Evolutionary conservation across 2,113 vertebrate species (phyloP), one percentile per base, ranked within the genome.

Genomic region (Sialia sialis): DNA sequence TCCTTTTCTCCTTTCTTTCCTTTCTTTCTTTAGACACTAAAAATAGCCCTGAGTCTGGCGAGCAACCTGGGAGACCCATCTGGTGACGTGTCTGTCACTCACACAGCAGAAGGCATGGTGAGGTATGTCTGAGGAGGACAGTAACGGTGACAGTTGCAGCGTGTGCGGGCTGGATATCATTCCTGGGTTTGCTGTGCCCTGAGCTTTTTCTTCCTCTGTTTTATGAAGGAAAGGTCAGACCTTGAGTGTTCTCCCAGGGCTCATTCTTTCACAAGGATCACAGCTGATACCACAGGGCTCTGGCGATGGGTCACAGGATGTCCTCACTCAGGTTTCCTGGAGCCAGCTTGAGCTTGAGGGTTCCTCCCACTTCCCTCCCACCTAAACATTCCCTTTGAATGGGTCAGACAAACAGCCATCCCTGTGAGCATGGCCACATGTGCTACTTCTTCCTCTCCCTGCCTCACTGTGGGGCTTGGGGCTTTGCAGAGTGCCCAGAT

Each of bases 31-130:
- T 90, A 99, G 99, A 98, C 99, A 54, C 92, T 99, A 93, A 99
- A 99, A 98, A 99, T 99, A 51, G 98, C 99, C 30, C 94, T 99
- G 97, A 98, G 97, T 49, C 95, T 99, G 72, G 98, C 98, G 8
- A 99, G 98, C 97, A 98, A 95, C 90, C 97, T 99, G 58, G 99
- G 99, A 90, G 99, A 99, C 96, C 98, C 99, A 10, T 92, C 97
- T 93, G 98, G 97, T 69, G 98, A 99, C n/a, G 19, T 96, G 32
- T 98, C 98, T 4, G 68, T 99, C 74, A 93, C 97, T 60, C 98
- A 98, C 29, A 90, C 95, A 67, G 98, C 98, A 60, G 95, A 97
- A 67, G 98, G 98, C 94, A 99, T 99, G 98, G 84, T 99, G 80
- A 99, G 99, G 99, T 99, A 97, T 90, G 97, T 97, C 69, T 89